A percentile compares a stretch with the other conserved stretches of the same genome.
Conservation (phyloP, 2,113 vertebrate species). For the Lonchura striata region DNA sequence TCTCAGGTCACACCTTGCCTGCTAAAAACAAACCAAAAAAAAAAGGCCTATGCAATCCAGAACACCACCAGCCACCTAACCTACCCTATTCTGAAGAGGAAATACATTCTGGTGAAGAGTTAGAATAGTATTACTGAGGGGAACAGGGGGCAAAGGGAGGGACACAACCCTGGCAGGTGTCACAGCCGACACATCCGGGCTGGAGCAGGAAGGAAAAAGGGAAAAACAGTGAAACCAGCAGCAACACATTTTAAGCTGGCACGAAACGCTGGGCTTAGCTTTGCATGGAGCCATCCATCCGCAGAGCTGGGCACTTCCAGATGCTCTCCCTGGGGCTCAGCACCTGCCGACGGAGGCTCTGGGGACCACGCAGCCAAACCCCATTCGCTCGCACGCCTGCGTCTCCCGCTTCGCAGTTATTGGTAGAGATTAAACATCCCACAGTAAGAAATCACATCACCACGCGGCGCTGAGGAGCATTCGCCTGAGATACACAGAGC, state of each 20-base stretch:
- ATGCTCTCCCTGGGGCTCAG: background rate
- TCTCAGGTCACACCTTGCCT: background rate
- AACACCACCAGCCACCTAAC: background rate
- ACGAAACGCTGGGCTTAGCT: background rate
- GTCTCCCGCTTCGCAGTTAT: background rate
- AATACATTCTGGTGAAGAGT: slow-evolving; percentile 43
- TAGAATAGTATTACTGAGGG: background rate
- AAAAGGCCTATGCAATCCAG: slow-evolving; percentile 32
- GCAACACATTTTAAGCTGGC: background rate
- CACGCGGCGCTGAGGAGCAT: background rate
- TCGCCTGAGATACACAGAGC: background rate
- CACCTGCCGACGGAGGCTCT: background rate
- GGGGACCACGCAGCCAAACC: background rate
- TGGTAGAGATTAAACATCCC: background rate
- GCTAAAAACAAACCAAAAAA: background rate
- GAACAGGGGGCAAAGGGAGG: background rate
- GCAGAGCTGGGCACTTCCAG: background rate
- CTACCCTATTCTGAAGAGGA: background rate
- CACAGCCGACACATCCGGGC: background rate
- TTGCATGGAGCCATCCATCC: background rate
- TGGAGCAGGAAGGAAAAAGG: background rate
- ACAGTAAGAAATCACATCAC: background rate
- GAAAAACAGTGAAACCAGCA: background rate
- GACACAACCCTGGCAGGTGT: background rate
- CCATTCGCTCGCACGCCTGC: background rate